These are phyloP conservation scores for Salticus scenicus DNA, from an alignment of 2,888 invertebrate genomes.

Conservation along the genomic window DNA sequence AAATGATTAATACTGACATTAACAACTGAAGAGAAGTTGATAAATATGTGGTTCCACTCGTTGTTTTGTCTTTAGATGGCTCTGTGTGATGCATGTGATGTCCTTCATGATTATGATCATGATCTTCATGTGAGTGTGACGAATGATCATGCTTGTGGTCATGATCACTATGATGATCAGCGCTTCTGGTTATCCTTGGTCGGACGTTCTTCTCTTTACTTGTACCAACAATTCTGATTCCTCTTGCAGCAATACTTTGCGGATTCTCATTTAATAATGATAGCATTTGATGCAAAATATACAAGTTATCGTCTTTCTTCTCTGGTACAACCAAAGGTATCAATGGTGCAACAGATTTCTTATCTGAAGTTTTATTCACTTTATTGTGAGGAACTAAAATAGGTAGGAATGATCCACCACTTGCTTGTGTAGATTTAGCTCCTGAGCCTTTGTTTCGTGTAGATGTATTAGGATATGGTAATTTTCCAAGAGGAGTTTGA, in stretches of 20 bases:
- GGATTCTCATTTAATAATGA: constrained; percentile 43
- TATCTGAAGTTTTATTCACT: background rate
- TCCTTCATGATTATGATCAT: constrained; percentile 30
- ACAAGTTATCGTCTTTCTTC: constrained; percentile 36
- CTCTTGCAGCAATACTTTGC: constrained; percentile 18
- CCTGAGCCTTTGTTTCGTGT: background rate
- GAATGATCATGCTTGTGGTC: constrained; percentile 83
- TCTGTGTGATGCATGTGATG: constrained; percentile 25
- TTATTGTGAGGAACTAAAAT: constrained; percentile 7
- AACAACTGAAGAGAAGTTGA: background rate
- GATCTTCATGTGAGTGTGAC: constrained; percentile 15
- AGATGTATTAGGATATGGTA: background rate
- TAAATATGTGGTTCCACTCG: too few relatives aligned
- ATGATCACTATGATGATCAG: constrained; percentile 34
- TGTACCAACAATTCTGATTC: constrained; percentile 15
- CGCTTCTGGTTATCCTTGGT: constrained; percentile 17
- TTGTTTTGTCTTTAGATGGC: background rate
- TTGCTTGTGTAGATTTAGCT: constrained; percentile 83
- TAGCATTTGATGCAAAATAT: constrained; percentile 54
- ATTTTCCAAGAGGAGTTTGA: background rate
- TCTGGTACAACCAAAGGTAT: constrained; percentile 60
- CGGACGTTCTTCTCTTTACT: background rate
- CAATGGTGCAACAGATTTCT: constrained; percentile 17
- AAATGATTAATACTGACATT: background rate
- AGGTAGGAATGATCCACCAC: constrained; percentile 10